Evolutionary conservation across 2,113 vertebrate species (phyloP).

Genomic region (Peromyscus californicus): DNA sequence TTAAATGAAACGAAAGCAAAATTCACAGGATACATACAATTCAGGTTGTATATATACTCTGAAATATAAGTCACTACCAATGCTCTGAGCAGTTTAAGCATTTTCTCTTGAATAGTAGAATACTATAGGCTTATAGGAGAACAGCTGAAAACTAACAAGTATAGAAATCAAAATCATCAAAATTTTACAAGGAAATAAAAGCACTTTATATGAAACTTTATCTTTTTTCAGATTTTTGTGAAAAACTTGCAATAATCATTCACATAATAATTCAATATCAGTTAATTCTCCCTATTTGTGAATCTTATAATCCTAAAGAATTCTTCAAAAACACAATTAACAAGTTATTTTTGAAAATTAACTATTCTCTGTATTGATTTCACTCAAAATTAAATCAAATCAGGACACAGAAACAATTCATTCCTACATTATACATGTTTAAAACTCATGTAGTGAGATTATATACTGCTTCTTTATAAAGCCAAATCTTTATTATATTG

Average conservation of each 20-base stretch:
- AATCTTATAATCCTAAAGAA: constrained; percentile 4
- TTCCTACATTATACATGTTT: background rate
- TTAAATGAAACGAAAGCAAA: background rate
- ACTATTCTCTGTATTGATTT: constrained; percentile 39
- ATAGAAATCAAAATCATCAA: constrained; percentile 52
- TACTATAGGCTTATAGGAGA: background rate
- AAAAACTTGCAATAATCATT: constrained; percentile 29
- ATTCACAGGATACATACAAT: constrained; percentile 35
- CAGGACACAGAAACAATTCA: constrained; percentile 41
- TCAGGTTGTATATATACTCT: background rate
- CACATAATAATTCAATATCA: constrained; percentile 14
- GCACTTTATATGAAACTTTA: constrained; percentile 4
- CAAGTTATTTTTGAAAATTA: constrained; percentile 44
- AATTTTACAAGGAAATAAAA: constrained; percentile 30
- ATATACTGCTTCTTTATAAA: background rate
- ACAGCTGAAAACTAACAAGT: constrained; percentile 9
- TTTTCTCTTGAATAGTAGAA: background rate
- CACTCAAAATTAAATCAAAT: constrained; percentile 23
- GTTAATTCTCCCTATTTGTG: background rate
- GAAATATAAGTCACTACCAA: constrained; percentile 16
- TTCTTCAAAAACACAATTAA: background rate
- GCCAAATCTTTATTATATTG: background rate
- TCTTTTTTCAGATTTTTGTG: constrained; percentile 51
- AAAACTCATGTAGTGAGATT: background rate
- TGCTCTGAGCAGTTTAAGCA: constrained; percentile 6